These are phyloP conservation scores for Syrmaticus mikado DNA, from an alignment of 2,113 vertebrate species.

Conservation along the genomic window DNA sequence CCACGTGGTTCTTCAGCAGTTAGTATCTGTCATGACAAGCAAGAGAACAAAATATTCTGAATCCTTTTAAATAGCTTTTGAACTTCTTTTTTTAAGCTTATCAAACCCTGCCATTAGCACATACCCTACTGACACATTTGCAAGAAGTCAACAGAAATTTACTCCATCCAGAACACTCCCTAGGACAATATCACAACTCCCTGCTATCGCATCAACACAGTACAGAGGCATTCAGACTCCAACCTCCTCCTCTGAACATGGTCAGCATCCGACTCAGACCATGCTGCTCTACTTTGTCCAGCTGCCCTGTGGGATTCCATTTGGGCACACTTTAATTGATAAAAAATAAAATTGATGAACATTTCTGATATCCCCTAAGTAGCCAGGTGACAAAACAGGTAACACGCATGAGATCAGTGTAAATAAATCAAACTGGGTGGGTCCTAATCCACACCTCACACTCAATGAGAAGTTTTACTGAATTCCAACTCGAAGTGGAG, in stretches of 20 bases:
- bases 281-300: not conserved
- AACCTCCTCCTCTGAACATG: not conserved
- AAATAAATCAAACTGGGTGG: not conserved
- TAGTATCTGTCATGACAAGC: not conserved
- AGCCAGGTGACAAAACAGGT: not conserved
- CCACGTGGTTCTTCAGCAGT: not conserved
- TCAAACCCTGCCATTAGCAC: not conserved
- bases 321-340: not conserved
- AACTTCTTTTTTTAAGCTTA: not conserved
- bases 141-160: not conserved
- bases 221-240: not conserved
- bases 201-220: not conserved
- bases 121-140: not conserved
- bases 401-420: rapidly evolving
- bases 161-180: not conserved
- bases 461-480: not conserved
- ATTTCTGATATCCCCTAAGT: not conserved
- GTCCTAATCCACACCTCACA: not conserved
- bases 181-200: not conserved
- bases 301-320: not conserved
- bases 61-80: not conserved
- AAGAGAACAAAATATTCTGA: not conserved
- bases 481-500: not conserved
- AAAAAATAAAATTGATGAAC: too few species aligned
- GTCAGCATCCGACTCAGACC: not conserved